phyloP scores from a whole-genome alignment of 2,888 invertebrate genomes.

The Caenorhabditis panamensis region DNA sequence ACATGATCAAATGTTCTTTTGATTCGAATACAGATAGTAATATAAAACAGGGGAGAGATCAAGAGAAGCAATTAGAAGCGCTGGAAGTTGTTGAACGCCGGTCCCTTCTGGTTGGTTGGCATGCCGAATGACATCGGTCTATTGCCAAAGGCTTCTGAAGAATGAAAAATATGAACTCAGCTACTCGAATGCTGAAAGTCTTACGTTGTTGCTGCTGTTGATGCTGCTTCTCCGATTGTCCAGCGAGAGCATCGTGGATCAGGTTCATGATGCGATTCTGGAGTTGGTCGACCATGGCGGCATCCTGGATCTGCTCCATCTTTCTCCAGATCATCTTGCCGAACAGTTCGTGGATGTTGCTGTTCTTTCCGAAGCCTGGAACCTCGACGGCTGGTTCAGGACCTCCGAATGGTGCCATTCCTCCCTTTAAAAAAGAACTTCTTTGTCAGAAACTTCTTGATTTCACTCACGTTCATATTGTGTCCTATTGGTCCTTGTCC shows the following conservation, averaged over 20 bases:
- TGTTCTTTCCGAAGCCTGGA: slow-evolving; percentile 69
- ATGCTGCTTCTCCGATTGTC: slow-evolving; percentile 44
- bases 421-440: neutral
- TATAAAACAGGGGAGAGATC: neutral
- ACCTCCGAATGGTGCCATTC: slow-evolving; percentile 10
- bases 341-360: slow-evolving; percentile 69
- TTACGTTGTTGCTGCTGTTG: slow-evolving; percentile 45
- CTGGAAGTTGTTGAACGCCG: slow-evolving; percentile 36
- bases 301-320: slow-evolving; percentile 66
- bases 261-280: slow-evolving; percentile 69
- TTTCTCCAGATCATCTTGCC: slow-evolving; percentile 72
- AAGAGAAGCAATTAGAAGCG: slow-evolving; percentile 24
- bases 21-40: neutral
- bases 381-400: slow-evolving; percentile 58
- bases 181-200: neutral
- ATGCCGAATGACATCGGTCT: slow-evolving; percentile 24
- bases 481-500: slow-evolving; percentile 49
- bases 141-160: slow-evolving; percentile 39
- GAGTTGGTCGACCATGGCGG: slow-evolving; percentile 61
- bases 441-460: neutral
- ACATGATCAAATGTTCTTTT: neutral
- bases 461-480: slow-evolving; percentile 37
- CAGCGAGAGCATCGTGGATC: slow-evolving; percentile 64
- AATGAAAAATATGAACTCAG: neutral
- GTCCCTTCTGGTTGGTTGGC: slow-evolving; percentile 29